phyloP scores from a whole-genome alignment of 1,140 invertebrate species.

The Thereuonema tuberculata region DNA sequence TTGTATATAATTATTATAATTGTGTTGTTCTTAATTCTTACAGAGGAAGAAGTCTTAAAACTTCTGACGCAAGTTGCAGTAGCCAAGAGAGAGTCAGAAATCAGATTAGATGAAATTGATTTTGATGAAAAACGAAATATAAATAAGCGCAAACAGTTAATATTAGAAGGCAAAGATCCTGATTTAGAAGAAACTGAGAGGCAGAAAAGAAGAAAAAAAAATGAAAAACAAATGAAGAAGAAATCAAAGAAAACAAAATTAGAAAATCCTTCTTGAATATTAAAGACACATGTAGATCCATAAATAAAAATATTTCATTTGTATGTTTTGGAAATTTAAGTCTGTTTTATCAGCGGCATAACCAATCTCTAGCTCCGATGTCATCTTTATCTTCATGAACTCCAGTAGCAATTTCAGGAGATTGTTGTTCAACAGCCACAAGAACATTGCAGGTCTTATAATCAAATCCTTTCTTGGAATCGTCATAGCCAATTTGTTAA shows the following conservation, averaged over 20 bases:
- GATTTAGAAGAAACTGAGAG: constrained; percentile 51
- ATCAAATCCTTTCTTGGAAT: constrained; percentile 93
- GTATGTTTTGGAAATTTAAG: too few species aligned
- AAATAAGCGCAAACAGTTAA: constrained; percentile 74
- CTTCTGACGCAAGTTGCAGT: constrained; percentile 86
- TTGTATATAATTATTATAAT: too few species aligned
- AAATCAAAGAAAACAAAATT: constrained; percentile 10
- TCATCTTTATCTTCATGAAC: constrained; percentile 84
- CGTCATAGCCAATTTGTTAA: constrained; percentile 95
- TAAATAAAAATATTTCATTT: too few species aligned
- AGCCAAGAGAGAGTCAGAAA: constrained; percentile 77
- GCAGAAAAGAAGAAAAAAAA: constrained; percentile 24
- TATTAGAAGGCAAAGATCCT: constrained; percentile 66
- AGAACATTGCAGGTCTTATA: constrained; percentile 97
- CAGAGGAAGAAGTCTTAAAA: constrained; percentile 65
- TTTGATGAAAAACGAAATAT: constrained; percentile 77
- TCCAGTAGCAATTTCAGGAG: constrained; percentile 89
- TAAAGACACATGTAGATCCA: too few species aligned
- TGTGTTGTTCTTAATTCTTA: constrained; percentile 25
- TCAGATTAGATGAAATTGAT: constrained; percentile 76
- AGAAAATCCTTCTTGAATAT: neutral
- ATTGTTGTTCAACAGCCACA: constrained; percentile 94
- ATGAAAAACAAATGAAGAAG: too few species aligned
- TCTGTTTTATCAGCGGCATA: constrained; percentile 96
- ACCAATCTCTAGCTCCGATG: constrained; percentile 93